phyloP scores from a whole-genome alignment of 2,888 invertebrate genomes.

The Aelia acuminata region DNA sequence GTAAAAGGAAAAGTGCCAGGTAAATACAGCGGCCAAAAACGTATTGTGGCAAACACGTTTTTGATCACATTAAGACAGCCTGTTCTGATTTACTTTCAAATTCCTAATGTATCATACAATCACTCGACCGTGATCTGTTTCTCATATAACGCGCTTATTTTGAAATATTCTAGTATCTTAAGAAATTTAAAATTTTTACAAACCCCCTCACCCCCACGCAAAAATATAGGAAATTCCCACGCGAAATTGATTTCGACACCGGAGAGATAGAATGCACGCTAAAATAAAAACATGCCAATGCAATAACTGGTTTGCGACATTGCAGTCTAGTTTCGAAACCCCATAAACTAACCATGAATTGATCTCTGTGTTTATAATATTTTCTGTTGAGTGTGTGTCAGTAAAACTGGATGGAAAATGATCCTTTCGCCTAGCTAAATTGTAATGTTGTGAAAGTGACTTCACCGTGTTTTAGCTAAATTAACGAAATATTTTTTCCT shows the following conservation, averaged over 20 bases:
- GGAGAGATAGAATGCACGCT: neutral
- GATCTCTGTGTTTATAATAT: neutral
- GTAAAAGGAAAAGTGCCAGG: neutral
- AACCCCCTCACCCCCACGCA: neutral
- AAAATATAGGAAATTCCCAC: neutral
- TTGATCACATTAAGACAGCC: neutral
- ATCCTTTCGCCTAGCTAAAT: neutral
- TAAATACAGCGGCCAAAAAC: neutral
- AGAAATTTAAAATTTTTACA: neutral
- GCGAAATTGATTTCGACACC: neutral
- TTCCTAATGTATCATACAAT: neutral
- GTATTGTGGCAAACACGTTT: neutral
- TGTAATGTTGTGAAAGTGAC: neutral
- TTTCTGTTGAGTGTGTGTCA: too few species aligned
- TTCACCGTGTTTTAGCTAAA: too few species aligned
- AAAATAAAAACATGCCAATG: neutral
- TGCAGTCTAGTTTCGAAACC: neutral
- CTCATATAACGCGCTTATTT: neutral
- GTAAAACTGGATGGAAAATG: neutral
- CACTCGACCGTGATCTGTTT: slow-evolving; percentile 5
- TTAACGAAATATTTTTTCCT: too few species aligned
- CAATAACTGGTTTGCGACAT: neutral
- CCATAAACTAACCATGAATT: neutral
- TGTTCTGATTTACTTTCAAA: neutral
- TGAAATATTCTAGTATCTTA: neutral